These are phyloP conservation scores for Danio albolineatus DNA, from an alignment of 2,797 vertebrate species.

Conservation along the genomic window DNA sequence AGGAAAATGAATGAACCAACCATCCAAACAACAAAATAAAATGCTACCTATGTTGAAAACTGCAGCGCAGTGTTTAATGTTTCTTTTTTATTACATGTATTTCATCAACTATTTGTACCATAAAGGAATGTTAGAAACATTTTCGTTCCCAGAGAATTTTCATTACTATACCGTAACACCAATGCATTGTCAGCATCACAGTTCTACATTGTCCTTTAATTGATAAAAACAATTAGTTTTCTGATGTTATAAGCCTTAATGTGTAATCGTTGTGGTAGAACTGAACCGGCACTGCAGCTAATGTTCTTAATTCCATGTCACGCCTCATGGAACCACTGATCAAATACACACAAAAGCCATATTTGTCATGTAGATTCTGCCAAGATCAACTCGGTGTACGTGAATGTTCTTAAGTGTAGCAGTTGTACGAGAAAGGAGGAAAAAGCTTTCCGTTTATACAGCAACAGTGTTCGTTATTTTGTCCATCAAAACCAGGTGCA, in stretches of 20 bases:
- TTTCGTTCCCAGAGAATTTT: background rate
- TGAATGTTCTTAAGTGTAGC: constrained; percentile 32
- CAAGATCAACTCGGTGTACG: constrained; percentile 26
- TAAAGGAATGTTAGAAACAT: no score
- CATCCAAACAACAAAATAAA: no score
- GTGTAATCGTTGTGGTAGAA: background rate
- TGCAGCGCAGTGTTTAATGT: no score
- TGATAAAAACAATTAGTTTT: background rate
- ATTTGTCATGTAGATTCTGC: constrained; percentile 47
- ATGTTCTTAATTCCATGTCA: background rate
- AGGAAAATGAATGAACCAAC: no score
- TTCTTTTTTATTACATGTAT: no score
- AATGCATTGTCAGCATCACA: background rate
- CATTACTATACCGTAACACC: background rate
- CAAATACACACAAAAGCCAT: constrained; percentile 23
- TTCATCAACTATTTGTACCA: no score
- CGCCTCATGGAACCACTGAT: background rate
- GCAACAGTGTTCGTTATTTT: constrained; percentile 57
- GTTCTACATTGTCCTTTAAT: background rate
- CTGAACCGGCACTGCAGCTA: background rate
- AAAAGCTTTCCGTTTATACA: constrained; percentile 41
- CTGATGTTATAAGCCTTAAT: background rate
- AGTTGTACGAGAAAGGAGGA: constrained; percentile 18
- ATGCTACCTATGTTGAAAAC: no score
- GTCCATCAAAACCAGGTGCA: constrained; percentile 52